Conservation (phyloP, 2,888 invertebrate species). For the Diaprepes abbreviatus region DNA sequence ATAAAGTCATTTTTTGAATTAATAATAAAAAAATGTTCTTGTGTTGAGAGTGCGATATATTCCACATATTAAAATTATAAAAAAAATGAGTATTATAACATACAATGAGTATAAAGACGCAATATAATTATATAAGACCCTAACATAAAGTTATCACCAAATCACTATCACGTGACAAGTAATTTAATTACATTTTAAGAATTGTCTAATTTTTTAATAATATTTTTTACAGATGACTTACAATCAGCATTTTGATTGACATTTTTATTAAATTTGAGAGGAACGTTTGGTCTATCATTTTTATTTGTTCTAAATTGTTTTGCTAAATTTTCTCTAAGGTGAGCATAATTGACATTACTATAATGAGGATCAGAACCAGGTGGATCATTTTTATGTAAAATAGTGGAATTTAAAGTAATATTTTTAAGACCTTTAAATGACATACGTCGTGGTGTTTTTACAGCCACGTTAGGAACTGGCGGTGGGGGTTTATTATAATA, state of each 20-base stretch:
- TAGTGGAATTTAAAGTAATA: slow-evolving; percentile 41
- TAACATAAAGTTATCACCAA: no score
- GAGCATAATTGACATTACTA: slow-evolving; percentile 4
- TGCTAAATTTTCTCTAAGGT: background rate
- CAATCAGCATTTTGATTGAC: background rate
- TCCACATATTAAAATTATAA: no score
- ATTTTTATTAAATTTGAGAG: background rate
- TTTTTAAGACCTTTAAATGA: slow-evolving; percentile 62
- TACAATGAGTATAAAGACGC: no score
- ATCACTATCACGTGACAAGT: no score
- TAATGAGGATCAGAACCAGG: background rate
- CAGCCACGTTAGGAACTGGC: slow-evolving; percentile 19
- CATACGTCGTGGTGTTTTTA: slow-evolving; percentile 47
- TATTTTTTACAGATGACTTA: slow-evolving; percentile 5
- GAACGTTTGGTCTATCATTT: slow-evolving; percentile 1
- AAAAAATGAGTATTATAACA: no score
- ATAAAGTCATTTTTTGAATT: no score
- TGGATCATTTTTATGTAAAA: slow-evolving; percentile 1
- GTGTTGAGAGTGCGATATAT: no score
- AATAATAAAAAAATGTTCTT: no score
- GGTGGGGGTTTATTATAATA: slow-evolving; percentile 22
- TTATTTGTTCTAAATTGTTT: background rate
- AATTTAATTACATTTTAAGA: background rate
- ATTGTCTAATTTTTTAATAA: background rate
- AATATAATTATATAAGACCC: no score